Evolutionary conservation across 2,888 invertebrate species (phyloP).

Genomic region (Thereva unica): DNA sequence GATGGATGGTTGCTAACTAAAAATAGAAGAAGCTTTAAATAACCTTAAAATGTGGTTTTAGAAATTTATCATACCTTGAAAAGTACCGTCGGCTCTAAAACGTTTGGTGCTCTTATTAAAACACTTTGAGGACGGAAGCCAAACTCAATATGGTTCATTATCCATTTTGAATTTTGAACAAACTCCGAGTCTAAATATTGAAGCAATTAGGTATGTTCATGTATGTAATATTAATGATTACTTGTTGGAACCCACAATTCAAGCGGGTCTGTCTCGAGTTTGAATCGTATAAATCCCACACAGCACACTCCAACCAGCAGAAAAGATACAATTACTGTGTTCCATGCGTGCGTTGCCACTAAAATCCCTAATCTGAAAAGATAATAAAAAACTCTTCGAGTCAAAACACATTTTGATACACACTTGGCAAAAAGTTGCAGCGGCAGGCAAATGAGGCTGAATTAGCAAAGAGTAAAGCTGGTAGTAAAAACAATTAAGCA

Average conservation of each 20-base stretch:
- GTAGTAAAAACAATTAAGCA: no score
- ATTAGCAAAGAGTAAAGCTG: no score
- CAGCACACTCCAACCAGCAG: slow-evolving; percentile 63
- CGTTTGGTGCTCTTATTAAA: slow-evolving; percentile 68
- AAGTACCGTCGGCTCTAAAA: slow-evolving; percentile 67
- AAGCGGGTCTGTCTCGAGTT: slow-evolving; percentile 74
- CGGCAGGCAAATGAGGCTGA: neutral
- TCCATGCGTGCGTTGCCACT: slow-evolving; percentile 66
- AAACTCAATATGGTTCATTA: slow-evolving; percentile 68
- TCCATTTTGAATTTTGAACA: slow-evolving; percentile 71
- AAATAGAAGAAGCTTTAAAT: slow-evolving; percentile 41
- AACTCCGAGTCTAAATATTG: slow-evolving; percentile 57
- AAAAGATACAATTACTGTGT: slow-evolving; percentile 64
- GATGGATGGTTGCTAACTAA: slow-evolving; percentile 61
- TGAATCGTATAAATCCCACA: slow-evolving; percentile 67
- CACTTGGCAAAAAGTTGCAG: neutral
- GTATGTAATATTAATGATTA: slow-evolving; percentile 8
- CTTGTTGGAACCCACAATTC: slow-evolving; percentile 68
- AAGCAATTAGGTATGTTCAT: neutral
- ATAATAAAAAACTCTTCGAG: slow-evolving; percentile 7
- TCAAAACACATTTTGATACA: neutral
- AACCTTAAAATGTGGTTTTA: slow-evolving; percentile 33
- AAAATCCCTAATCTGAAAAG: slow-evolving; percentile 64
- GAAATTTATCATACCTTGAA: slow-evolving; percentile 50
- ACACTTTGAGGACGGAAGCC: slow-evolving; percentile 67